Conservation (phyloP, 2,797 vertebrate genomes). For the Molossus molossus region DNA sequence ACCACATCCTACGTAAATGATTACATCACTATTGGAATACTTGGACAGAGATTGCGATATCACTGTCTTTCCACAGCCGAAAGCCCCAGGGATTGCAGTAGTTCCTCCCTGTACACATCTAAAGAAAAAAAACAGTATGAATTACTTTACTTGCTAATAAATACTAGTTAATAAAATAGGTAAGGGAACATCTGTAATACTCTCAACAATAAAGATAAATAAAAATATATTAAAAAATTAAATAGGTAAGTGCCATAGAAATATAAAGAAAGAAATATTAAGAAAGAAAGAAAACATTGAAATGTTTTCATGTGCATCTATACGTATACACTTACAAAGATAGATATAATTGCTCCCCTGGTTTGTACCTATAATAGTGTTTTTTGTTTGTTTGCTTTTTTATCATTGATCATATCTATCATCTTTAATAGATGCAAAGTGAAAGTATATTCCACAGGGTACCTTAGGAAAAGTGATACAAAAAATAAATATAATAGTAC, state of each 20-base stretch:
- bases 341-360: neutral
- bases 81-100: constrained; percentile 98
- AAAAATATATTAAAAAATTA: neutral
- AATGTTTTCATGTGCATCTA: neutral
- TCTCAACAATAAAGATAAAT: too few relatives aligned
- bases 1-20: constrained; percentile 98
- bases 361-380: neutral
- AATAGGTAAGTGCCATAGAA: constrained; percentile 46
- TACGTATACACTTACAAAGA: neutral
- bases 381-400: neutral
- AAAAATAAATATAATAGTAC: constrained; percentile 47
- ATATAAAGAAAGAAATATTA: constrained; percentile 27
- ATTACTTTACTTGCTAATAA: constrained; percentile 57
- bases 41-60: constrained; percentile 99
- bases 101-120: constrained; percentile 99
- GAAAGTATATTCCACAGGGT: neutral
- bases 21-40: constrained; percentile 99
- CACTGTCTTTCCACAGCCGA: constrained; percentile 99
- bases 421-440: constrained; percentile 37
- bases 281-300: constrained; percentile 45
- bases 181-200: too few relatives aligned
- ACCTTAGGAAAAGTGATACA: neutral
- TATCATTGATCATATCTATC: constrained; percentile 2
- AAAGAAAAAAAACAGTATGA: constrained; percentile 74
- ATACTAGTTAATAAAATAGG: constrained; percentile 21